phyloP scores from a whole-genome alignment of 2,888 invertebrate species.

The Therioaphis trifolii region DNA sequence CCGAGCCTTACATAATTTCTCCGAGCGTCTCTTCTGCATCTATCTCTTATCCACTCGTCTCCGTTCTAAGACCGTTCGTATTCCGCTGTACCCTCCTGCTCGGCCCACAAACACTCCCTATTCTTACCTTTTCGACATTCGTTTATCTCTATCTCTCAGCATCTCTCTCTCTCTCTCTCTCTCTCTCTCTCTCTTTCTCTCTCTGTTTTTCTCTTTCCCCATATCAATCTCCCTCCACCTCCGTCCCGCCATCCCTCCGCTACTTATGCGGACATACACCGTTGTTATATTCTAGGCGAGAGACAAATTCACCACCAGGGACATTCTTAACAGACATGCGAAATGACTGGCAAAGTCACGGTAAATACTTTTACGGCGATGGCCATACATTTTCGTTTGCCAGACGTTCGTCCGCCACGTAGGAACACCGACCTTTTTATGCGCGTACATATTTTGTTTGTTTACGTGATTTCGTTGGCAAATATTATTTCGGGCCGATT shows the following conservation, averaged over 20 bases:
- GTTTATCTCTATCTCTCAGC: background rate
- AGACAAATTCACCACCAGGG: conserved; percentile 45
- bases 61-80: too few species aligned
- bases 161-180: background rate
- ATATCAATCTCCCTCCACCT: background rate
- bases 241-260: background rate
- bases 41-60: background rate
- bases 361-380: conserved; percentile 30
- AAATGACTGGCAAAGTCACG: conserved; percentile 48
- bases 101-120: background rate
- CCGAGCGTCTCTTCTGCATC: conserved; percentile 10
- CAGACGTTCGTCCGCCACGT: background rate
- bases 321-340: conserved; percentile 41
- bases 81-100: background rate
- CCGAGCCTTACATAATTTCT: conserved; percentile 47
- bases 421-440: background rate
- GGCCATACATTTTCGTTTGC: background rate
- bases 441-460: background rate
- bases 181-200: background rate
- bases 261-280: background rate
- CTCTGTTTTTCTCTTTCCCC: background rate
- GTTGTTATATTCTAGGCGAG: background rate
- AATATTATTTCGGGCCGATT: background rate
- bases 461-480: conserved; percentile 24
- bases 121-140: conserved; percentile 15